A percentile compares a stretch with the other conserved stretches of the same genome.
These are phyloP conservation scores for Chiloscyllium plagiosum DNA, from an alignment of 2,113 vertebrate genomes.

Conservation along the genomic window DNA sequence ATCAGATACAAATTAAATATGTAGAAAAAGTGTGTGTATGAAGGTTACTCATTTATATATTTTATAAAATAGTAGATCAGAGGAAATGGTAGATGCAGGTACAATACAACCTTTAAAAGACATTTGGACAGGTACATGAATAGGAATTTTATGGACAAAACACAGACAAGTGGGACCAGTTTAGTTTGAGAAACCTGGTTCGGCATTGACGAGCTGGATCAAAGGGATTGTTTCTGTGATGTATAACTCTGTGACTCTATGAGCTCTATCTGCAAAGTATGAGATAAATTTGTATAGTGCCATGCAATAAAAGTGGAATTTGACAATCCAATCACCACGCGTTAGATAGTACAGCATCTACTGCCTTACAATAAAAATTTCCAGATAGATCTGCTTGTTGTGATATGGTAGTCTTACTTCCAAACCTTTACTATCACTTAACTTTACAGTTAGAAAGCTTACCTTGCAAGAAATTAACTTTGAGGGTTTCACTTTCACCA, in stretches of 20 bases:
- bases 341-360: not conserved
- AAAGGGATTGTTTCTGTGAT: no score
- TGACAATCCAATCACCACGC: not conserved
- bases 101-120: no score
- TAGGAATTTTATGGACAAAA: no score
- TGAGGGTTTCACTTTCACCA: conserved; percentile 52
- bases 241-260: no score
- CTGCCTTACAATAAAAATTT: not conserved
- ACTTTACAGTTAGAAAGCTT: not conserved
- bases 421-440: not conserved
- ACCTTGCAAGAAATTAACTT: conserved; percentile 13
- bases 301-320: not conserved
- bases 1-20: not conserved
- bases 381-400: not conserved
- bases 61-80: not conserved
- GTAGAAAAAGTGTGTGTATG: not conserved
- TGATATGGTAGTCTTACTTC: not conserved
- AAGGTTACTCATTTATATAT: not conserved
- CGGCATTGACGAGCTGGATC: no score
- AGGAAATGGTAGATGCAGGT: no score
- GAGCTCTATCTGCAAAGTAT: not conserved
- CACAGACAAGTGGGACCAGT: no score
- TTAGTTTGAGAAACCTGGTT: no score
- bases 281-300: not conserved
- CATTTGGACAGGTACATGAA: no score